Conservation (phyloP, 2,113 vertebrate species). For the Eira barbara region DNA sequence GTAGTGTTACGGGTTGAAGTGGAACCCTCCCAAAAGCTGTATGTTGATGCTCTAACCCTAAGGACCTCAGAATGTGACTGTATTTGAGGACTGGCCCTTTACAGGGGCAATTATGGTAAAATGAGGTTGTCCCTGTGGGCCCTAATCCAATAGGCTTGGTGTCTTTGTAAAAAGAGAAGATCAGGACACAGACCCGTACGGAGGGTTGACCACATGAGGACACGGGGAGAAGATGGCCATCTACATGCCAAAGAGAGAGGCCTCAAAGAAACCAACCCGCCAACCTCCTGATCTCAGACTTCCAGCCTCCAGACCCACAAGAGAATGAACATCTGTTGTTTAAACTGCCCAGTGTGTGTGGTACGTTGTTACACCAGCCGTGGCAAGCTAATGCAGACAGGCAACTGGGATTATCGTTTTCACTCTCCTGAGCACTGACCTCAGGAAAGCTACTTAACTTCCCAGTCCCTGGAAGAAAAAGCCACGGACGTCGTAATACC, state of each 20-base stretch:
- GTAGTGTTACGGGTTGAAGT: neutral
- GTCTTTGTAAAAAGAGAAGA: neutral
- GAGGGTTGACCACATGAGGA: neutral
- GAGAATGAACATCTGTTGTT: neutral
- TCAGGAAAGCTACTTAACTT: neutral
- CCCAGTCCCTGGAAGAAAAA: neutral
- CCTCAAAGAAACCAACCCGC: neutral
- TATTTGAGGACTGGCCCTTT: neutral
- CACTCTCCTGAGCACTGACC: neutral
- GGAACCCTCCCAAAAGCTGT: neutral
- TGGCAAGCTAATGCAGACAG: fast-evolving
- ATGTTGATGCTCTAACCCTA: neutral
- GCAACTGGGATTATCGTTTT: neutral
- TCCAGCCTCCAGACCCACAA: neutral
- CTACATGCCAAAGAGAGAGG: neutral
- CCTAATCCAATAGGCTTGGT: fast-evolving
- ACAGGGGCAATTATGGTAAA: neutral
- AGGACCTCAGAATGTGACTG: neutral
- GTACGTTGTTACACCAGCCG: fast-evolving
- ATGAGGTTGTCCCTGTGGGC: neutral
- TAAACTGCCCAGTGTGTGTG: fast-evolving
- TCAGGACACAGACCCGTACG: neutral
- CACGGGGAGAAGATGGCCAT: fast-evolving
- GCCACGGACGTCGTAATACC: fast-evolving
- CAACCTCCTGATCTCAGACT: too few species aligned